These are phyloP conservation scores for Cricetomys ansorgei DNA, from an alignment of 2,113 vertebrate genomes.

Conservation along the genomic window DNA sequence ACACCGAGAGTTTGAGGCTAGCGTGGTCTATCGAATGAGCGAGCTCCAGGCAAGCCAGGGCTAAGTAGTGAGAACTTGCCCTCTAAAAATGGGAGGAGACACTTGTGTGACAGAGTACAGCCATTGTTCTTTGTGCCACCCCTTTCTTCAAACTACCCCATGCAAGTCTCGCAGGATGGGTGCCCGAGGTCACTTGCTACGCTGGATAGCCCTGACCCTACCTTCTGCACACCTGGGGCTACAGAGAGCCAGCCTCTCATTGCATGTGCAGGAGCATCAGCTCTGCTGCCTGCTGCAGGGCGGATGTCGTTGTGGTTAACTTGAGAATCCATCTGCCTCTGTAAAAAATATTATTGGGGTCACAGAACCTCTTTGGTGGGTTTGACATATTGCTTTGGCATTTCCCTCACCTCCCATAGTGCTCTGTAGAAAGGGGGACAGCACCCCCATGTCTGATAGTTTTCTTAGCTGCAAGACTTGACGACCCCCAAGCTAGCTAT, in stretches of 20 bases:
- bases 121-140: neutral
- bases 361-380: neutral
- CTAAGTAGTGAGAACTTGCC: neutral
- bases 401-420: neutral
- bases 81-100: neutral
- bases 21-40: neutral
- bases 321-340: constrained; percentile 44
- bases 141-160: neutral
- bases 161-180: neutral
- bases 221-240: neutral
- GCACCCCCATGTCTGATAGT: neutral
- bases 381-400: constrained; percentile 67
- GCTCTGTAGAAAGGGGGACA: constrained; percentile 41
- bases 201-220: neutral
- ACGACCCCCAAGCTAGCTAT: constrained; percentile 18
- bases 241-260: neutral
- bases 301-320: constrained; percentile 79
- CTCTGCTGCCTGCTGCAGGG: constrained; percentile 29
- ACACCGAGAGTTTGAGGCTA: neutral
- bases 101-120: neutral
- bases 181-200: neutral
- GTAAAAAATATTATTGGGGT: constrained; percentile 61
- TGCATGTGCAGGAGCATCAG: neutral
- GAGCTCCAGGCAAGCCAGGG: neutral
- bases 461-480: constrained; percentile 22